Evolutionary conservation across 2,113 vertebrate species (phyloP), one percentile per base, ranked within the genome.

Genomic region (Daphoenositta chrysoptera): DNA sequence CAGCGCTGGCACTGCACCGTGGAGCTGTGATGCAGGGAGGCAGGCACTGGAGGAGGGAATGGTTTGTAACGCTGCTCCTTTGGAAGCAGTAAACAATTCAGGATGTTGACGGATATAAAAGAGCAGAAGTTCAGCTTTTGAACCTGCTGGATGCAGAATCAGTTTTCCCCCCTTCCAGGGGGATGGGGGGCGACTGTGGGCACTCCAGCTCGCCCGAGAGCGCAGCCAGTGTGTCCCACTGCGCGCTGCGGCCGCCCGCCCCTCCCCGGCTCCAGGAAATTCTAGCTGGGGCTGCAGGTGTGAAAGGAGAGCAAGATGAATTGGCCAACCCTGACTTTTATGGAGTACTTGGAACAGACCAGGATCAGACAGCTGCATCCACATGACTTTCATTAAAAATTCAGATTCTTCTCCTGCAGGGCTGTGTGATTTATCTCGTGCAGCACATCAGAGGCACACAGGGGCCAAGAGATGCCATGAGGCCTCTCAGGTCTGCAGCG

Each of bases 321-420:
- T 91, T 94, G 89, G 96, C 93, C 95, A 54, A 24, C 79, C 48
- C 88, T 84, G 97, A 96, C 95, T 96, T 97, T 96, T 93, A 95
- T 94, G 96, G 90, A 95, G 96, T 91, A 92, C 84, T 94, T 95
- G 94, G 96, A 97, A 91, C 87, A 82, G 92, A 57, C 76, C 19
- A 2, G 93, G 66, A 90, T 95, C 58, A 42, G 95, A 95, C 97
- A 97, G 95, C 97, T 98, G 95, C 89, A 95, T 89, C 96, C 88
- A 97, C 98, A 99, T 98, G 98, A 98, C 98, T 99, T 98, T 98
- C 98, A 98, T 99, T 98, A 99, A 98, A 98, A 97, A 96, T 97
- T 98, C 97, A 98, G 98, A 98, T 98, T 98, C 98, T 97, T 98
- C 96, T 97, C 95, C 97, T 98, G 95, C 96, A 97, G 98, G 78